Conservation (phyloP, 2,113 vertebrate species). For the Callipepla squamata region DNA sequence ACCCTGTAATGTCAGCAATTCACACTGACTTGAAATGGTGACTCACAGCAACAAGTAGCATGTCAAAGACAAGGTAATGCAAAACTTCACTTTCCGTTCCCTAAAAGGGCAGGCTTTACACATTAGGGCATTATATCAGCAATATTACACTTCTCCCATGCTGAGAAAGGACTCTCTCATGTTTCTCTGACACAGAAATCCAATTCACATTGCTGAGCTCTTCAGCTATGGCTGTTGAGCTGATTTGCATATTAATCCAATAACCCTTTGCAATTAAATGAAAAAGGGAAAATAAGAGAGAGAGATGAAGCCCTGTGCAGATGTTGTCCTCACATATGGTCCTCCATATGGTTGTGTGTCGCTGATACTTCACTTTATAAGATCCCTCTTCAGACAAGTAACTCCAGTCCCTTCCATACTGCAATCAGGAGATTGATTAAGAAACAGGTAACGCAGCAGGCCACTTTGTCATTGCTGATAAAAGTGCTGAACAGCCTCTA, state of each 20-base stretch:
- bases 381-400: neutral
- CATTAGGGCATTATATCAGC: neutral
- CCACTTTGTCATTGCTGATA: conserved; percentile 58
- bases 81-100: neutral
- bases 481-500: conserved; percentile 61
- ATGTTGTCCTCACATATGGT: conserved; percentile 57
- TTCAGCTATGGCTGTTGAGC: neutral
- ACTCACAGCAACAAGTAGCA: neutral
- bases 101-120: neutral
- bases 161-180: neutral
- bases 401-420: neutral
- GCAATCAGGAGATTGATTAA: conserved; percentile 50
- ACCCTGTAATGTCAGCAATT: neutral
- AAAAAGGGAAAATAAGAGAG: neutral
- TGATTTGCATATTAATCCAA: conserved; percentile 39
- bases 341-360: neutral
- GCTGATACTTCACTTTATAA: neutral
- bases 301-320: conserved; percentile 28
- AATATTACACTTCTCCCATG: neutral
- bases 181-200: neutral
- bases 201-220: neutral
- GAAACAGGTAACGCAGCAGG: conserved; percentile 55
- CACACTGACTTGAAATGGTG: neutral
- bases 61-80: neutral
- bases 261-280: conserved; percentile 5